These are phyloP conservation scores for Triops longicaudatus DNA, from an alignment of 1,140 invertebrate species.

Conservation along the genomic window DNA sequence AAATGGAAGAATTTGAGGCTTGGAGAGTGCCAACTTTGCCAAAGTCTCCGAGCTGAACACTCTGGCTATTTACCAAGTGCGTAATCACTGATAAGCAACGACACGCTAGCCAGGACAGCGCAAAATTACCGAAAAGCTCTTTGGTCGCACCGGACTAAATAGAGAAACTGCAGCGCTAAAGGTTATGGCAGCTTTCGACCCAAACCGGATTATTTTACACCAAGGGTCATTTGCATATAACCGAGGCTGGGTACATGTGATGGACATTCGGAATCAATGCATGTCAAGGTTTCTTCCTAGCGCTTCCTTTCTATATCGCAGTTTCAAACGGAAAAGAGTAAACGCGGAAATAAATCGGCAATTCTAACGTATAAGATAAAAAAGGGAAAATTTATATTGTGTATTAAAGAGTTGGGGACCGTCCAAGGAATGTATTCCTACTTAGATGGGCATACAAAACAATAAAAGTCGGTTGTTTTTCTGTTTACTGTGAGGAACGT, in stretches of 20 bases:
- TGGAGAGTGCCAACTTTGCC: not conserved
- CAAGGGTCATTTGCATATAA: not conserved
- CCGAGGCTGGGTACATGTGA: not conserved
- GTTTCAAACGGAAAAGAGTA: not conserved
- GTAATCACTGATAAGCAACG: not conserved
- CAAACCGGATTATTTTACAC: not conserved
- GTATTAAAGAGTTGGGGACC: no score
- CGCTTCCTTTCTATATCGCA: not conserved
- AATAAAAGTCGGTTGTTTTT: no score
- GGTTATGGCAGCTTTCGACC: not conserved
- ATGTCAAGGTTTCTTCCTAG: not conserved
- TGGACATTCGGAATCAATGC: not conserved
- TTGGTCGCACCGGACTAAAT: not conserved
- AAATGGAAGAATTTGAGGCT: not conserved
- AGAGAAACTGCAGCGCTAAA: not conserved
- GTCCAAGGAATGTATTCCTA: no score
- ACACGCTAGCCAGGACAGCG: not conserved
- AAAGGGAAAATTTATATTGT: no score
- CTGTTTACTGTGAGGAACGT: no score
- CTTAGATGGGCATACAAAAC: no score
- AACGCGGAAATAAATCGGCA: not conserved
- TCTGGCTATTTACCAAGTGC: conserved; percentile 11
- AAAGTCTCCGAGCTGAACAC: not conserved
- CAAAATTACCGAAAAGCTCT: not conserved
- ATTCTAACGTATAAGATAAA: not conserved